Percentiles rank a stretch among this genome's conserved stretches.
Conservation (phyloP, 2,797 vertebrate genomes). For the Melanotaenia pygmaea region DNA sequence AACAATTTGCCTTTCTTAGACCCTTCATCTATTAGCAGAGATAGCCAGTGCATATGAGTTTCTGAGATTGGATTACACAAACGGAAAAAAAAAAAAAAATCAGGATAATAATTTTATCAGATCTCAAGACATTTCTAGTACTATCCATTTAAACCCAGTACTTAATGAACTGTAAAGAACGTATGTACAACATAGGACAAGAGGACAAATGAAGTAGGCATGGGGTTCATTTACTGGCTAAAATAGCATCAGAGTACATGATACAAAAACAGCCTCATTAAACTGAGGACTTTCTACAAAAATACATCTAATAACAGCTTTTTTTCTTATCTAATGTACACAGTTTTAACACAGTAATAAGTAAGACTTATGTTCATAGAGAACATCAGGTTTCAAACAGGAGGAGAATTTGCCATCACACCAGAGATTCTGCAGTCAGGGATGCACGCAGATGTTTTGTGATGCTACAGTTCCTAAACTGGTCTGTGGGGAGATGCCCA, state of each 20-base stretch:
- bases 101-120: constrained; percentile 46
- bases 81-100: neutral
- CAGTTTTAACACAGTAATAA: constrained; percentile 57
- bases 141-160: constrained; percentile 20
- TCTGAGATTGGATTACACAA: constrained; percentile 46
- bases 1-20: constrained; percentile 31
- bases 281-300: constrained; percentile 76
- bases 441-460: constrained; percentile 13
- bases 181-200: constrained; percentile 49
- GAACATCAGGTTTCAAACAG: constrained; percentile 41
- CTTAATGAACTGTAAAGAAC: constrained; percentile 25
- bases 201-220: constrained; percentile 13
- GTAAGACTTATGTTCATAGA: constrained; percentile 34
- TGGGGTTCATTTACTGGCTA: constrained; percentile 45
- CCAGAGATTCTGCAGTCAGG: neutral
- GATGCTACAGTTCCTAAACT: constrained; percentile 16
- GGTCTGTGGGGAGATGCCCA: constrained; percentile 23
- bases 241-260: constrained; percentile 61
- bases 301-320: constrained; percentile 74
- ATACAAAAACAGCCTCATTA: constrained; percentile 72
- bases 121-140: constrained; percentile 9
- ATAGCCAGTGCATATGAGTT: constrained; percentile 53
- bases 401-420: constrained; percentile 5
- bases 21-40: constrained; percentile 51
- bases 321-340: constrained; percentile 58